These are phyloP conservation scores for Lordiphosa clarofinis DNA, from an alignment of 1,140 invertebrate species.

Conservation along the genomic window DNA sequence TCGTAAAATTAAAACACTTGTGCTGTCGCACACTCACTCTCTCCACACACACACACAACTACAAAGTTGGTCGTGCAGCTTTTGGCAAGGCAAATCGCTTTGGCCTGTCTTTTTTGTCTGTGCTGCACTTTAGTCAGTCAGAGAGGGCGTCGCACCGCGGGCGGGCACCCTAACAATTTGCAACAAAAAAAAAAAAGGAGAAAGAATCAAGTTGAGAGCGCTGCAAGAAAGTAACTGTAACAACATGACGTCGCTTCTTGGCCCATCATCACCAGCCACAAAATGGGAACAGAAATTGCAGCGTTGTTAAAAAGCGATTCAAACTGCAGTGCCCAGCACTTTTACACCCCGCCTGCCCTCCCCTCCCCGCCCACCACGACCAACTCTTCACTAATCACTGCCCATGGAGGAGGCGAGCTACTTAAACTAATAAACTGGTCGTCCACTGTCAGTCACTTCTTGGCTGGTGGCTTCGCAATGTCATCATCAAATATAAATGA, in stretches of 20 bases:
- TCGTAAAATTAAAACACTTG: slow-evolving; percentile 79
- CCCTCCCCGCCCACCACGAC: background rate
- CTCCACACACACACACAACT: slow-evolving; percentile 36
- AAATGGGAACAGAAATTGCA: slow-evolving; percentile 57
- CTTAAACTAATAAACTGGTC: slow-evolving; percentile 69
- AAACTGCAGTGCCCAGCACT: slow-evolving; percentile 51
- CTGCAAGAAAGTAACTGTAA: slow-evolving; percentile 69
- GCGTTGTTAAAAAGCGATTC: slow-evolving; percentile 70
- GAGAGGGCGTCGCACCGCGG: slow-evolving; percentile 31
- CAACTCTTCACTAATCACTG: slow-evolving; percentile 57
- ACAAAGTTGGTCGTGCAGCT: slow-evolving; percentile 71
- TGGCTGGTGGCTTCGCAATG: slow-evolving; percentile 42
- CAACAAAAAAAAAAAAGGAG: slow-evolving; percentile 30
- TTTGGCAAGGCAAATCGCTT: slow-evolving; percentile 75
- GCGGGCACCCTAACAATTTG: slow-evolving; percentile 63
- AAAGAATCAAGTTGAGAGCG: slow-evolving; percentile 39
- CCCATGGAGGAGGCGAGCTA: slow-evolving; percentile 35
- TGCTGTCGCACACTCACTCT: slow-evolving; percentile 43
- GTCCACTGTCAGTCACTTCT: slow-evolving; percentile 5
- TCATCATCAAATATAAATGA: slow-evolving; percentile 63
- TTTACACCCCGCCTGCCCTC: slow-evolving; percentile 12
- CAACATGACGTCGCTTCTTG: slow-evolving; percentile 60
- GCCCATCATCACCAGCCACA: slow-evolving; percentile 45
- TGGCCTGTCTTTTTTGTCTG: slow-evolving; percentile 33
- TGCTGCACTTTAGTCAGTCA: slow-evolving; percentile 46